Evolutionary conservation across 2,113 vertebrate genomes (phyloP).

Genomic region (Eclectus roratus): DNA sequence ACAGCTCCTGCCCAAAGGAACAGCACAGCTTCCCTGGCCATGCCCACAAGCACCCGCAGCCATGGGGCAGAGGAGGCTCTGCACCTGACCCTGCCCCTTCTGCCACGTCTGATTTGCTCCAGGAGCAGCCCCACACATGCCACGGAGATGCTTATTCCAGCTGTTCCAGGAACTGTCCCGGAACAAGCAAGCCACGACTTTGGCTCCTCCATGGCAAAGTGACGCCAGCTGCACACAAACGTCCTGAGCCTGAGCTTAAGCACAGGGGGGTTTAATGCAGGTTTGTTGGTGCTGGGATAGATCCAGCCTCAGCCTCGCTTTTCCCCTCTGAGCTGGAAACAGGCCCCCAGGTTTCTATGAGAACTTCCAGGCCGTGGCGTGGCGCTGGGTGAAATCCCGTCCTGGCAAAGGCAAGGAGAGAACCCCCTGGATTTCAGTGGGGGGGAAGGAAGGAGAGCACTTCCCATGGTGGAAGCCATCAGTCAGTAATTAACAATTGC

Average conservation of each 20-base stretch:
- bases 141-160: background rate
- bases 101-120: background rate
- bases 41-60: fast-evolving
- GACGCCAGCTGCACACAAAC: no score
- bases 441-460: background rate
- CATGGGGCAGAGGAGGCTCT: background rate
- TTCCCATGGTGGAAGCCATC: background rate
- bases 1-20: background rate
- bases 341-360: background rate
- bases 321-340: background rate
- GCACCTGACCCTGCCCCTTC: background rate
- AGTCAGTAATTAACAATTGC: background rate
- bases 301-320: background rate
- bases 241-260: background rate
- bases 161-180: background rate
- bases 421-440: background rate
- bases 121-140: background rate
- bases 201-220: background rate
- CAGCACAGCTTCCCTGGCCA: background rate
- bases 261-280: fast-evolving
- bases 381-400: fast-evolving
- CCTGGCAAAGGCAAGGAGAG: background rate
- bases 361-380: background rate
- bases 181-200: background rate
- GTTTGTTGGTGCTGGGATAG: fast-evolving